Percentiles rank a stretch among this genome's conserved stretches.
Evolutionary conservation across 2,888 invertebrate genomes (phyloP).

Genomic region (Baronia brevicornis): DNA sequence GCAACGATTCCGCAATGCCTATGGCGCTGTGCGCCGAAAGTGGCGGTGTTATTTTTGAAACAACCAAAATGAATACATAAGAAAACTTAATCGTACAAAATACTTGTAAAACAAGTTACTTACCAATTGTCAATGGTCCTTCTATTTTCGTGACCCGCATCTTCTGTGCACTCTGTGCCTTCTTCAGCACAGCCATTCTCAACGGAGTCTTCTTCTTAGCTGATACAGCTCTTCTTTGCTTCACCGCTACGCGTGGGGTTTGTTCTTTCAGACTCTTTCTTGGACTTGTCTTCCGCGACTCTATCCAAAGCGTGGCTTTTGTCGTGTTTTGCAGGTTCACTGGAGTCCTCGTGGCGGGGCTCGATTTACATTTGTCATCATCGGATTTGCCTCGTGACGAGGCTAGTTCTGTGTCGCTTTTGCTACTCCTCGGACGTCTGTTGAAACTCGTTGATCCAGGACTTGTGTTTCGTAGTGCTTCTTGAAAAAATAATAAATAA

Average conservation of each 20-base stretch:
- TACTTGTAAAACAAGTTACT: constrained; percentile 16
- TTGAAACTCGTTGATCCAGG: too few species aligned
- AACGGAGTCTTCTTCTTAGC: constrained; percentile 31
- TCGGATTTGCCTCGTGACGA: constrained; percentile 18
- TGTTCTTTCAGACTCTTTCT: constrained; percentile 18
- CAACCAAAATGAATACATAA: too few species aligned
- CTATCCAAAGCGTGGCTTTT: constrained; percentile 54
- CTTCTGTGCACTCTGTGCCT: constrained; percentile 29
- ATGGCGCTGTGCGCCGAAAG: too few species aligned
- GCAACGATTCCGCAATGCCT: too few species aligned
- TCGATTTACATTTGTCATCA: too few species aligned
- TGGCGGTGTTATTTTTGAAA: too few species aligned
- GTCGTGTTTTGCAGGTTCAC: constrained; percentile 27
- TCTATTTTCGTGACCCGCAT: constrained; percentile 39
- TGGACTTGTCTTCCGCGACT: constrained; percentile 41
- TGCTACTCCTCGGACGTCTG: constrained; percentile 19
- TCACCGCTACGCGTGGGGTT: constrained; percentile 3
- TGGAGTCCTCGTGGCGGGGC: constrained; percentile 4
- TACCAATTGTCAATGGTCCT: constrained; percentile 41
- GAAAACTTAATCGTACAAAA: too few species aligned
- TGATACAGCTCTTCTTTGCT: neutral
- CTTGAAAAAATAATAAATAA: too few species aligned
- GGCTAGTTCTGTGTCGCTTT: constrained; percentile 17
- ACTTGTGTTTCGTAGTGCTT: too few species aligned
- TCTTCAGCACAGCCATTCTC: constrained; percentile 34